Base-by-base conservation (phyloP, 2,113 vertebrate genomes). In the Alligator mississippiensis region DNA sequence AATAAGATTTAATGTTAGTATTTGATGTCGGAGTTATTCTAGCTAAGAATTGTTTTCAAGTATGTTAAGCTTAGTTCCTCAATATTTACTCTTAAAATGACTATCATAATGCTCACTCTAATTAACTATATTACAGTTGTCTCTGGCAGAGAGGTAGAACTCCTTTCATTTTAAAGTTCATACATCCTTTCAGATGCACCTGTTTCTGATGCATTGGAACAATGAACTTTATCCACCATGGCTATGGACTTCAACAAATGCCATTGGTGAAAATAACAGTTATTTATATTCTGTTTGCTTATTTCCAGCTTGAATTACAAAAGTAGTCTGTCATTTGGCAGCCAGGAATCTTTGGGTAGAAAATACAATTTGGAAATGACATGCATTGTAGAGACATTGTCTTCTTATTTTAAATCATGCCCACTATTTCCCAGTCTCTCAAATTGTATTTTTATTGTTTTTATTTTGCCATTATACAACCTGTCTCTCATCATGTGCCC, bases 361-460 rank as follows among this genome's bases (percentile, higher is more conserved):
- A 95, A 95, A 84, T 82, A 93, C 80, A 93, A 90, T 93, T 97
- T 96, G 91, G 90, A 97, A 96, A 96, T 92, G 61, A 79, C 91
- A 87, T 83, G 77, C 90, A 4, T 70, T 47, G 8, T 47, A 47
- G 47, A 47, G 47, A 47, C 47, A 47, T 47, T 47, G 47, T 47
- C 47, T 8, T 47, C 47, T 47, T 47, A 47, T 47, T 47, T 47
- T 47, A 47, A 47, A 47, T 47, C 7, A 47, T 47, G 47, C 47
- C 47, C 47, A 9, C 47, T 47, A 47, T 47, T 47, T 47, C 47
- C 47, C 47, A 24, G 55, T 91, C 22, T 85, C 91, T 92, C 72
- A 80, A 57, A 87, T 85, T 55, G 27, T 34, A 80, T 62, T 57
- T 90, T 84, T 27, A 83, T 47, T 47, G 47, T 47, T 47, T 86